Evolutionary conservation across 2,113 vertebrate species (phyloP).

Genomic region (Channa argus): DNA sequence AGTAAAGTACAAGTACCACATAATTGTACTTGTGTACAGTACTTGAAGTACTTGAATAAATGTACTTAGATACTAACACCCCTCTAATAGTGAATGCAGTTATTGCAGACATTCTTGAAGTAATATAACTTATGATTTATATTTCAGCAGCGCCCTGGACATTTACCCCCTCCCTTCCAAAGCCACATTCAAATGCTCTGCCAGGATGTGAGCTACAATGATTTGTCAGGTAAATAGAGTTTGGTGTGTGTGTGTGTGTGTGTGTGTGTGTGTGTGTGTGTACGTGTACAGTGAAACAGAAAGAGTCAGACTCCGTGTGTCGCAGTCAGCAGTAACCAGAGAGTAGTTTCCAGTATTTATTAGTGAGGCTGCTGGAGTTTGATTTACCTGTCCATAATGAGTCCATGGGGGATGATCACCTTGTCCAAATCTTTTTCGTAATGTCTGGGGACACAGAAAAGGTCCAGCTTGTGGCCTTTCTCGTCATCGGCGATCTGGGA

Average conservation of each 20-base stretch:
- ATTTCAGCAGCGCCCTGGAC: not conserved
- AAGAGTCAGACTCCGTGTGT: not conserved
- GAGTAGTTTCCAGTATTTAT: not conserved
- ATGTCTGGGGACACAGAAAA: conserved; percentile 86
- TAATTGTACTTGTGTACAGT: too few relatives aligned
- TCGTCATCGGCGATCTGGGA: conserved; percentile 84
- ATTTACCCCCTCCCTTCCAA: not conserved
- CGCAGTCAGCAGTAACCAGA: not conserved
- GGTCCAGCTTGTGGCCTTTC: conserved; percentile 81
- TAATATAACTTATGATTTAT: too few relatives aligned
- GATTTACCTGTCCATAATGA: conserved; percentile 87
- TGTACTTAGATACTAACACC: too few relatives aligned
- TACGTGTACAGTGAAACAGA: too few relatives aligned
- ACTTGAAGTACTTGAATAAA: too few relatives aligned
- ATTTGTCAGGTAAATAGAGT: conserved; percentile 51
- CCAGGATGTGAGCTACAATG: not conserved
- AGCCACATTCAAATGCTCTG: conserved; percentile 23
- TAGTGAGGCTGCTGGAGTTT: not conserved
- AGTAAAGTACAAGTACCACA: too few relatives aligned
- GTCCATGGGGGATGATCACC: conserved; percentile 88
- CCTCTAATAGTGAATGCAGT: too few relatives aligned
- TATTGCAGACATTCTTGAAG: too few relatives aligned
- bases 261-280: too few relatives aligned
- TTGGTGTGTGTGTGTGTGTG: too few relatives aligned
- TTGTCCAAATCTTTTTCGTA: conserved; percentile 85